Conservation (phyloP, 2,797 vertebrate species). For the Enteromius argenteus region DNA sequence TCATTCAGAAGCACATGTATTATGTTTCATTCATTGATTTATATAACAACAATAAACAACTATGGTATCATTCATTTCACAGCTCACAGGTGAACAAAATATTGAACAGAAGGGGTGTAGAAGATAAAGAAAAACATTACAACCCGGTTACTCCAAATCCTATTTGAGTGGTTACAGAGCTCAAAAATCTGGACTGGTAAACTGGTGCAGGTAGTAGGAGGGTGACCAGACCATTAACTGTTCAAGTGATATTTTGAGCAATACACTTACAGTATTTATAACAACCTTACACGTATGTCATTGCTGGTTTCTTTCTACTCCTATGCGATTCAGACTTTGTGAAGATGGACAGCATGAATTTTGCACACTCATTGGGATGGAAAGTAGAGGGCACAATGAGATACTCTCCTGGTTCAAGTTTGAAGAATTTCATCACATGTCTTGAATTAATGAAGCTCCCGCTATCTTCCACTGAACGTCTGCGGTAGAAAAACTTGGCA, state of each 20-base stretch:
- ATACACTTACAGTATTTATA: background rate
- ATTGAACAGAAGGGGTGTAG: background rate
- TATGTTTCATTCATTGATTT: no score
- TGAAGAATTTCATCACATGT: constrained; percentile 56
- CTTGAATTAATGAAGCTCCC: constrained; percentile 31
- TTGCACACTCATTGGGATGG: constrained; percentile 51
- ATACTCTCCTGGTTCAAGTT: constrained; percentile 61
- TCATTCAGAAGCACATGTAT: background rate
- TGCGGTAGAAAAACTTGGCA: constrained; percentile 39
- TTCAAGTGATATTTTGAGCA: background rate
- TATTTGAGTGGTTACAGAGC: background rate
- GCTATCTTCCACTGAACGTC: constrained; percentile 4
- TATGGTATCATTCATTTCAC: background rate
- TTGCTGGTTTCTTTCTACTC: background rate
- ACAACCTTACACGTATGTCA: constrained; percentile 16
- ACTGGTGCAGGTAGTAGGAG: background rate
- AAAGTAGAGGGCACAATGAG: constrained; percentile 61
- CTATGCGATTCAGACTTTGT: constrained; percentile 59
- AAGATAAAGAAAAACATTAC: background rate
- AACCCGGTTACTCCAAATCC: background rate
- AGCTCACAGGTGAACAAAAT: background rate
- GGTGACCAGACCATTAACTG: background rate
- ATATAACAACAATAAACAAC: background rate
- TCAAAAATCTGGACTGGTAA: background rate
- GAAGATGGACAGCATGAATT: constrained; percentile 57